Evolutionary conservation across 1,140 invertebrate genomes (phyloP).

Genomic region (Lasioglossum albipes): DNA sequence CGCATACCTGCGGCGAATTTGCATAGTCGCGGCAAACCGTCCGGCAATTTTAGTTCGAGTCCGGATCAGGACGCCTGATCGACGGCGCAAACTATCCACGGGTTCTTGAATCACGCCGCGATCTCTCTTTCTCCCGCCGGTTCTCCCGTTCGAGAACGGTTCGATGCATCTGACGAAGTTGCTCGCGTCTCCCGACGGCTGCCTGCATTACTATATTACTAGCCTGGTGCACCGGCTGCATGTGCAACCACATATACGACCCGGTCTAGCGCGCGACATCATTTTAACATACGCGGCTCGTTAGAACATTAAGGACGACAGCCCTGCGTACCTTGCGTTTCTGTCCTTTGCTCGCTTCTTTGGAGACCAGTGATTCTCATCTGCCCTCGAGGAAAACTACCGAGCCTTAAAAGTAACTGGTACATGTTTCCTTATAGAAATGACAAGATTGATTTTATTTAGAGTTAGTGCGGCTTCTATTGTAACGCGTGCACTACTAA

Average conservation of each 20-base stretch:
- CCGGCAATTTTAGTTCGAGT: constrained; percentile 49
- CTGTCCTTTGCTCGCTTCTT: not conserved
- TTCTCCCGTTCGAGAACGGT: constrained; percentile 36
- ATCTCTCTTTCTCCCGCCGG: constrained; percentile 8
- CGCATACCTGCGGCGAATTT: constrained; percentile 42
- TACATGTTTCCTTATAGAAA: no score
- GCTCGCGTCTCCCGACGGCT: not conserved
- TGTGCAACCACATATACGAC: constrained; percentile 16
- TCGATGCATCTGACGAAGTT: constrained; percentile 35
- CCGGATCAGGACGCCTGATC: constrained; percentile 40
- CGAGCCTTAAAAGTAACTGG: no score
- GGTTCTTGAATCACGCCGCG: constrained; percentile 19
- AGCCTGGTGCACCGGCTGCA: constrained; percentile 7
- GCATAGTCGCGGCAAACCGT: constrained; percentile 45
- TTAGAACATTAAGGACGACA: constrained; percentile 32
- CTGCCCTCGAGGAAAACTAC: no score
- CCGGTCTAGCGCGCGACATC: constrained; percentile 17
- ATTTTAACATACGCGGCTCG: constrained; percentile 37
- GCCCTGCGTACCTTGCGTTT: constrained; percentile 6
- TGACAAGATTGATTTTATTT: no score
- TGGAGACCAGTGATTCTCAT: constrained; percentile 28
- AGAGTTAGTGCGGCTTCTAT: no score
- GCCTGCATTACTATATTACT: constrained; percentile 19
- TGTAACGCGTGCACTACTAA: no score
- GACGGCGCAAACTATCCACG: constrained; percentile 31